Percentiles rank a stretch among this genome's conserved stretches.
These are phyloP conservation scores for Lithobius niger DNA, from an alignment of 1,140 invertebrate genomes.

Conservation along the genomic window DNA sequence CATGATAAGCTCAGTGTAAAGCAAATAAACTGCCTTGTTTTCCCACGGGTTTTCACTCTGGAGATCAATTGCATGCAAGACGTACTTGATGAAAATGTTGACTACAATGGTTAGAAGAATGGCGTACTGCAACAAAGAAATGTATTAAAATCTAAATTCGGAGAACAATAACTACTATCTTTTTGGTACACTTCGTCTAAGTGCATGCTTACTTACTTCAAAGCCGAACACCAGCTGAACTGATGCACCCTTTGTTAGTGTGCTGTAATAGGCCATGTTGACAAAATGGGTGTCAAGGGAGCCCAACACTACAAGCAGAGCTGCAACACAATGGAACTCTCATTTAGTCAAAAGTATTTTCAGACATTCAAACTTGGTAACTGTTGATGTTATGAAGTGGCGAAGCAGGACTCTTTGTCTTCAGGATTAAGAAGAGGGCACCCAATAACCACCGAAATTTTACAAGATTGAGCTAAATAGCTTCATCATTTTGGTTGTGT, in stretches of 20 bases:
- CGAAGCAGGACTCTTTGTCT: no score
- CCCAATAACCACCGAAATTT: no score
- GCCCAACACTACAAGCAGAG: constrained; percentile 62
- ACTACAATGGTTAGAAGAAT: constrained; percentile 86
- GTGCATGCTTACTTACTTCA: constrained; percentile 43
- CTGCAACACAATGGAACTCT: no score
- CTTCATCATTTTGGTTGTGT: no score
- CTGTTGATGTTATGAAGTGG: no score
- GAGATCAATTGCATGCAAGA: constrained; percentile 84
- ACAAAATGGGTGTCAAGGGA: constrained; percentile 79
- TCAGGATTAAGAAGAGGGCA: no score
- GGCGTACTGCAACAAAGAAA: constrained; percentile 54
- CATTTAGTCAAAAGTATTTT: no score
- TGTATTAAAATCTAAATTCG: constrained; percentile 1
- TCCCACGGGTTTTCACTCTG: constrained; percentile 97
- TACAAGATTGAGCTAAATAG: no score
- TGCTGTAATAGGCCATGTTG: constrained; percentile 85
- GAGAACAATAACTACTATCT: neutral
- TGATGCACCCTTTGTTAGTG: constrained; percentile 85
- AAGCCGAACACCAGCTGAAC: constrained; percentile 99
- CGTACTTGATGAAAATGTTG: constrained; percentile 91
- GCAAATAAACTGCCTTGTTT: constrained; percentile 92
- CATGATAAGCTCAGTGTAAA: constrained; percentile 93
- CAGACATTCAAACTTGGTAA: no score
- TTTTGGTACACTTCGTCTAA: neutral